These are phyloP conservation scores for Hydrozoanthus gracilis DNA, from an alignment of 92 coral and sea anemone species.

Conservation along the genomic window DNA sequence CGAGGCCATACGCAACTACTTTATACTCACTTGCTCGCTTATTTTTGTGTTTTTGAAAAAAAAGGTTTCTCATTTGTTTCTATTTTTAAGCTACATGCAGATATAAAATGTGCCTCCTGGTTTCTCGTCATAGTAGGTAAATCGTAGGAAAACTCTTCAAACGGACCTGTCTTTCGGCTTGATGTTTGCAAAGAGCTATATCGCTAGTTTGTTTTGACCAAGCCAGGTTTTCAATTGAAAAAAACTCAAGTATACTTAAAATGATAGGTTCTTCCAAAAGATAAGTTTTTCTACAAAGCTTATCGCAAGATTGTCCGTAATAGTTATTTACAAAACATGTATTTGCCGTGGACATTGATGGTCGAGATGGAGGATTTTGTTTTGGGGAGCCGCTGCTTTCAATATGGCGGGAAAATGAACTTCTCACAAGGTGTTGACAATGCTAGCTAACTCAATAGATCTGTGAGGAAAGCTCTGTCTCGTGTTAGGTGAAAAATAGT, in stretches of 20 bases:
- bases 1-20: neutral
- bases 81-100: neutral
- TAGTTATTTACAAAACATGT: constrained; percentile 30
- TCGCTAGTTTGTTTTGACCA: neutral
- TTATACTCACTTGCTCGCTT: neutral
- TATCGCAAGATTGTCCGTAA: neutral
- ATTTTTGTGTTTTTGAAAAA: neutral
- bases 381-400: neutral
- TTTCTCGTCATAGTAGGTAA: too few relatives aligned
- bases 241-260: neutral
- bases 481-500: too few relatives aligned
- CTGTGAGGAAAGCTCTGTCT: too few relatives aligned
- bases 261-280: neutral
- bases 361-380: neutral
- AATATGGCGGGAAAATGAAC: neutral
- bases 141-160: too few relatives aligned
- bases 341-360: neutral
- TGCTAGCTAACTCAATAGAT: too few relatives aligned
- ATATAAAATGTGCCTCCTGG: neutral
- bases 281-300: neutral
- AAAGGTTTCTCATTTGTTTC: neutral
- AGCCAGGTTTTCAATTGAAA: neutral
- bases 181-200: neutral
- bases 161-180: neutral
- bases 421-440: too few relatives aligned